phyloP scores from a whole-genome alignment of 2,888 invertebrate species.

The Melanchra persicariae region DNA sequence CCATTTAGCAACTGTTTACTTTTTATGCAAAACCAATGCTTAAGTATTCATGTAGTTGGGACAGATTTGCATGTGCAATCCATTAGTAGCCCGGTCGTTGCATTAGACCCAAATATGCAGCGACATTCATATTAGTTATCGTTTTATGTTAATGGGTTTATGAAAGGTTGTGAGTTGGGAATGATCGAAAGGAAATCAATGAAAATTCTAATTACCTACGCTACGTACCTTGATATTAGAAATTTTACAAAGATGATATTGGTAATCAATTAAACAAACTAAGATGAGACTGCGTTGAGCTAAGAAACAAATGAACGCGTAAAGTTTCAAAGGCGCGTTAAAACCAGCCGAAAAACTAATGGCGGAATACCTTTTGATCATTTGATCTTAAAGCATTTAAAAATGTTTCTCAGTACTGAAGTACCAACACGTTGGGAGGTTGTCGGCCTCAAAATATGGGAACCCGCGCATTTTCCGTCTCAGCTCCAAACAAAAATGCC shows the following conservation, averaged over 20 bases:
- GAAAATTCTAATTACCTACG: background rate
- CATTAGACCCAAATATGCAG: conserved; percentile 40
- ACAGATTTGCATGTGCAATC: conserved; percentile 57
- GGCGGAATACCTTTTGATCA: conserved; percentile 9
- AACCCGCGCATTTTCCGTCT: conserved; percentile 66
- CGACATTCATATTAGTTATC: conserved; percentile 42
- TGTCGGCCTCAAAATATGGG: conserved; percentile 70
- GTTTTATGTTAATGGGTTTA: conserved; percentile 35
- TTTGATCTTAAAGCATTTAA: background rate
- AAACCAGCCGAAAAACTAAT: background rate
- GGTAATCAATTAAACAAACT: background rate
- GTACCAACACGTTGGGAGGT: conserved; percentile 62
- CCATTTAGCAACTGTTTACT: conserved; percentile 45
- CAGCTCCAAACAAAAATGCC: conserved; percentile 67
- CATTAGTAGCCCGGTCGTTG: conserved; percentile 37
- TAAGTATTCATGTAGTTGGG: conserved; percentile 54
- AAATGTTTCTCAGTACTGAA: conserved; percentile 4
- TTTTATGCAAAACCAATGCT: conserved; percentile 49
- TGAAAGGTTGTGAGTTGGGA: conserved; percentile 2
- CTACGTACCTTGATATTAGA: no score
- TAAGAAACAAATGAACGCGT: conserved; percentile 4
- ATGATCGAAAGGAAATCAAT: background rate
- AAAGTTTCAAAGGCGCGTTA: background rate
- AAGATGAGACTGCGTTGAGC: background rate
- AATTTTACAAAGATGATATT: background rate